Base-by-base conservation (phyloP, 2,113 vertebrate species). In the Eptesicus fuscus region DNA sequence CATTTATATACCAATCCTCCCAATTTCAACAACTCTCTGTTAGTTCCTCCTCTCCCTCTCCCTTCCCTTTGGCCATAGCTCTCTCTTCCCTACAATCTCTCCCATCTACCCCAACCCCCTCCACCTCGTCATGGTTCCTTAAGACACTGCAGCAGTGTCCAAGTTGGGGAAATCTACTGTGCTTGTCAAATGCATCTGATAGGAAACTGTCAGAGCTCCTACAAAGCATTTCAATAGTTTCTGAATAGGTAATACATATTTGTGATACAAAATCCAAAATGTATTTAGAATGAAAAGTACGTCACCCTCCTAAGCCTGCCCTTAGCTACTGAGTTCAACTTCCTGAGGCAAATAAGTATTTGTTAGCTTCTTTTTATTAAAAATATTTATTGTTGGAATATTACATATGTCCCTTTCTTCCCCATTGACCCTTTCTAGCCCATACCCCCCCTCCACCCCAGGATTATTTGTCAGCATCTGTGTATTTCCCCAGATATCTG, bases 251-350 rank as follows among this genome's bases (percentile, higher is more conserved):
- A 88, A 80, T 47, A 61, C 37, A 37, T 2, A 73, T 69, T 70
- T 73, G 16, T 84, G 51, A 92, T 14, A 74, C 9, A 90, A 87
- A 94, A 67, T 89, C 91, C 51, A 53, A 86, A 94, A 91, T 80
- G 30, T 37, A 47, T 79, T 93, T n/a, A 79, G 51, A 89, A 91
- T n/a, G 32, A 83, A 93, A 91, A 93, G 47, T 16, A 56, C 1
- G 4, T 32, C 35, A 89, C 42, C 4, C 7, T 30, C 7, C 76
- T 32, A 87, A 90, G 40, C 37, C 42, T 82, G 49, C 3, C 47
- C 59, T 11, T 28, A 85, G 67, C 32, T 69, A 83, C 53, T 16
- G 86, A 85, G 35, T 69, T 83, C 35, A n/a, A n/a, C 59, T 80
- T 73, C 61, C 40, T 53, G 44, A 63, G 32, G 28, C 32, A 73